phyloP scores from a whole-genome alignment of 2,888 invertebrate genomes.

The Drosophila affinis region DNA sequence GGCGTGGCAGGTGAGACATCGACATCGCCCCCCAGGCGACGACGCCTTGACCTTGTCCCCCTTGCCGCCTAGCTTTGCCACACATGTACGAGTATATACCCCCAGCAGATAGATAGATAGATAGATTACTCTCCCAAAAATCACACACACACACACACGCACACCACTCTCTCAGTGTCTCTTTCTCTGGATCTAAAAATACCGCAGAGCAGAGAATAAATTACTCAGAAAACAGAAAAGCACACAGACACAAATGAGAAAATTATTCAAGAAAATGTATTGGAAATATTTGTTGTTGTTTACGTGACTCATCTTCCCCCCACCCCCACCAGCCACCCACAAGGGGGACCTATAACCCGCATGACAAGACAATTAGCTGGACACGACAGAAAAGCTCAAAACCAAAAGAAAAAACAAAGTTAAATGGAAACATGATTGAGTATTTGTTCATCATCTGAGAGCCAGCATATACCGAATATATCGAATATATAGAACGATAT shows the following conservation, averaged over 20 bases:
- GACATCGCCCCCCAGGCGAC: conserved; percentile 12
- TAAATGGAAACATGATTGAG: conserved; percentile 27
- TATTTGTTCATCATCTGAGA: background rate
- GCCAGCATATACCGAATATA: conserved; percentile 23
- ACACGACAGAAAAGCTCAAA: conserved; percentile 32
- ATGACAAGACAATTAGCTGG: conserved; percentile 50
- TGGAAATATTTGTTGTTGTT: background rate
- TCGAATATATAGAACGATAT: background rate
- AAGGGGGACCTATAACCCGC: conserved; percentile 18
- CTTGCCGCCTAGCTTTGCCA: conserved; percentile 23
- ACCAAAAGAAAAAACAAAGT: background rate
- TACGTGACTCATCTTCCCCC: background rate
- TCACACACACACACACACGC: conserved; percentile 2
- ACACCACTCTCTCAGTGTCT: background rate
- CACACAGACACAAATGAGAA: conserved; percentile 16
- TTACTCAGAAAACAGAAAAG: conserved; percentile 25
- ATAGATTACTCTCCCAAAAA: conserved; percentile 1
- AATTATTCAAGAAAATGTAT: conserved; percentile 1
- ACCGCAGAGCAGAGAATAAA: conserved; percentile 26
- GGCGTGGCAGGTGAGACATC: background rate
- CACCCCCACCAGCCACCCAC: background rate
- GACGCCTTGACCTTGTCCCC: conserved; percentile 73
- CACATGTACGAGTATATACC: background rate
- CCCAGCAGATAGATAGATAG: background rate
- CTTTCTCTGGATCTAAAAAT: conserved; percentile 40